These are phyloP conservation scores for Phalanger gymnotis DNA, from an alignment of 2,797 vertebrate species.

Conservation along the genomic window DNA sequence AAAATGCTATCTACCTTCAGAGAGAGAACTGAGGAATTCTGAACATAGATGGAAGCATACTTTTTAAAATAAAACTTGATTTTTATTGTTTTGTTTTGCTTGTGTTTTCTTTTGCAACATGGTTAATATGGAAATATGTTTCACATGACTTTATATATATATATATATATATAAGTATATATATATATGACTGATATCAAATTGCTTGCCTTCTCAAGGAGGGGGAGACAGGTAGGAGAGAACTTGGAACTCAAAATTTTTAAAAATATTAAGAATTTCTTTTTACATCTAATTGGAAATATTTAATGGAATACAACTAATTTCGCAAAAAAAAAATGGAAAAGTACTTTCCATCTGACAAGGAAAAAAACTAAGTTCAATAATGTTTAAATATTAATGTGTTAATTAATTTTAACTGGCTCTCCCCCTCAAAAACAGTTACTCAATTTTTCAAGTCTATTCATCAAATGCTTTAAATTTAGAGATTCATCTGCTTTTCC, in stretches of 20 bases:
- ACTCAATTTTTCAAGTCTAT: not conserved
- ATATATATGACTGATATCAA: not conserved
- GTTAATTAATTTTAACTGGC: not conserved
- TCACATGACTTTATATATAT: not conserved
- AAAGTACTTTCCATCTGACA: not conserved
- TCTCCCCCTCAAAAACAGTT: not conserved
- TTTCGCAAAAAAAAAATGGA: not conserved
- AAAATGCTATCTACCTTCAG: not conserved
- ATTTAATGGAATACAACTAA: not conserved
- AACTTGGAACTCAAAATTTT: not conserved
- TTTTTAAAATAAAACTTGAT: too few species aligned
- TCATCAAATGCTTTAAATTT: not conserved
- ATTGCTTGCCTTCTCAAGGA: not conserved
- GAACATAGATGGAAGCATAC: not conserved
- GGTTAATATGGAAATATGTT: not conserved
- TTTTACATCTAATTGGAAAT: not conserved
- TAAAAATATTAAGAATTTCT: not conserved
- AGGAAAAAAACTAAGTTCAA: not conserved
- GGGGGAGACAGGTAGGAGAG: not conserved
- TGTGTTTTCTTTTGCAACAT: not conserved
- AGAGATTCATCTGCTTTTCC: not conserved
- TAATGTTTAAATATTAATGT: not conserved
- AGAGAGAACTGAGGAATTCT: not conserved
- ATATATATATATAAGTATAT: not conserved
- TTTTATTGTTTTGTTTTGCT: not conserved